A percentile compares a stretch with the other conserved stretches of the same genome.
phyloP scores from a whole-genome alignment of 2,113 vertebrate genomes.

The Corvus cornix region DNA sequence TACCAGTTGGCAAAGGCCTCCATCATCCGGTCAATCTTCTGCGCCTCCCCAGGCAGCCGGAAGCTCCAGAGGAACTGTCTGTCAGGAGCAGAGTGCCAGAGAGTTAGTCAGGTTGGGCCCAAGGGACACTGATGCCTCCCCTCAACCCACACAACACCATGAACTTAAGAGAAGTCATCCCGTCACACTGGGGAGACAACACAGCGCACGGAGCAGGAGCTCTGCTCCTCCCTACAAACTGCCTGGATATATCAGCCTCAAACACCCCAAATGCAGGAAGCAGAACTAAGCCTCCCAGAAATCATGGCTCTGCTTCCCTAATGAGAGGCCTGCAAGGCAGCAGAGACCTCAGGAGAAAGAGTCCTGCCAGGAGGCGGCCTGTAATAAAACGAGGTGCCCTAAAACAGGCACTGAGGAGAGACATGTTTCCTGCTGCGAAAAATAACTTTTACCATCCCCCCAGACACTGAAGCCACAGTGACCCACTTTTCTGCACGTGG shows the following conservation, averaged over 20 bases:
- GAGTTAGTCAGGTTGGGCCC: not conserved
- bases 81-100: not conserved
- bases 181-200: not conserved
- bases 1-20: constrained; percentile 91
- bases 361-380: not conserved
- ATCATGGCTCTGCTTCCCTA: not conserved
- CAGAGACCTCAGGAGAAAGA: not conserved
- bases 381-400: not conserved
- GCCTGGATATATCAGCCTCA: not conserved
- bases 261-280: not conserved
- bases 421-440: not conserved
- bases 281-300: not conserved
- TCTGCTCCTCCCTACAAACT: not conserved
- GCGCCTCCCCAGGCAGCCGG: constrained; percentile 92
- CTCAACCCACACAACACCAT: not conserved
- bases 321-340: not conserved
- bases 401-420: not conserved
- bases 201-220: not conserved
- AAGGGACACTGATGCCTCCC: not conserved
- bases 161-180: not conserved
- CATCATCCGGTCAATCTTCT: constrained; percentile 99
- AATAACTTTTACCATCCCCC: not conserved
- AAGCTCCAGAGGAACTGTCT: constrained; percentile 98
- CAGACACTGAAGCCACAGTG: not conserved
- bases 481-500: not conserved